phyloP scores from a whole-genome alignment of 2,888 invertebrate genomes.

The Saturnia japonica region DNA sequence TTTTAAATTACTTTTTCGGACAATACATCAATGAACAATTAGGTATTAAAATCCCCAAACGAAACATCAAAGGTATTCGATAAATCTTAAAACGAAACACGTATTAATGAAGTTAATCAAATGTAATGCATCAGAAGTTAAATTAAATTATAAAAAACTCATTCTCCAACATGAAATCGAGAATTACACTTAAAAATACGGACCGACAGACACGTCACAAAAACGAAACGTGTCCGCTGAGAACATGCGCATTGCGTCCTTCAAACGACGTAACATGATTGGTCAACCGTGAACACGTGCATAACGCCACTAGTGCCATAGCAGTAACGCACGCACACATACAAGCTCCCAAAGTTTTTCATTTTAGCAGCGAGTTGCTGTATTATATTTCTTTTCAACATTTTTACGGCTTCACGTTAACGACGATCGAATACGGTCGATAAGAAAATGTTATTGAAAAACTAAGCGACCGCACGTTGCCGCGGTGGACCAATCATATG shows the following conservation, averaged over 20 bases:
- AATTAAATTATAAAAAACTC: neutral
- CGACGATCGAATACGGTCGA: neutral
- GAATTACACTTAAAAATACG: conserved; percentile 1
- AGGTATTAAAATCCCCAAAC: too few relatives aligned
- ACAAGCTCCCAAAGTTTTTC: neutral
- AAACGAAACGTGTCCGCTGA: conserved; percentile 1
- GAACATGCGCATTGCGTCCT: neutral
- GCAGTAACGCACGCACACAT: neutral
- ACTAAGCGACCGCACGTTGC: neutral
- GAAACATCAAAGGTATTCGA: too few relatives aligned
- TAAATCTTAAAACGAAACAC: too few relatives aligned
- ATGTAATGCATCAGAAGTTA: too few relatives aligned
- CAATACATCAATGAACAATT: too few relatives aligned
- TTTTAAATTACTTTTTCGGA: too few relatives aligned
- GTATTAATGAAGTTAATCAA: too few relatives aligned
- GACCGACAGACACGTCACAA: neutral
- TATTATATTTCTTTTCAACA: conserved; percentile 8
- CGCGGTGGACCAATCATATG: neutral
- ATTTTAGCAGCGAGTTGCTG: neutral
- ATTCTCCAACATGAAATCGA: neutral
- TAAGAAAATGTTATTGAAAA: conserved; percentile 19
- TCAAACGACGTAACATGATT: neutral
- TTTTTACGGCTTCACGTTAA: conserved; percentile 6
- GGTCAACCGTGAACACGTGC: neutral
- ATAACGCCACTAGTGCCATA: neutral